Evolutionary conservation across 2,113 vertebrate genomes (phyloP).

Genomic region (Ailuropoda melanoleuca): DNA sequence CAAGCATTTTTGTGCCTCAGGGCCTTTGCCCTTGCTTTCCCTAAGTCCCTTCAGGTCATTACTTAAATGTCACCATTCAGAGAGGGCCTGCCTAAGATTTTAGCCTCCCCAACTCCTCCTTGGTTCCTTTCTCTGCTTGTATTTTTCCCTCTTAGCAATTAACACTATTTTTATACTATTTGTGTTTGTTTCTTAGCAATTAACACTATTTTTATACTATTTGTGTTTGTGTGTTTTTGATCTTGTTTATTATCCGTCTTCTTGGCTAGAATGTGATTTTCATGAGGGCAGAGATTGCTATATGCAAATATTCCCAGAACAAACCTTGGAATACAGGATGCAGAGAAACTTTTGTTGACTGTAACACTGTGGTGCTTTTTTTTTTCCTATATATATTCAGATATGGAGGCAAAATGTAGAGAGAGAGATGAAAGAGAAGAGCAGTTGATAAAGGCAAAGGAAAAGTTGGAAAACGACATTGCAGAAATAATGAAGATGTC

Average conservation of each 20-base stretch:
- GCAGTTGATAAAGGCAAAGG: conserved; percentile 90
- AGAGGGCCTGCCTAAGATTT: not conserved
- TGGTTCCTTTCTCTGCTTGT: not conserved
- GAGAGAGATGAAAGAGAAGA: conserved; percentile 89
- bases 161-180: not conserved
- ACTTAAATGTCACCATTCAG: not conserved
- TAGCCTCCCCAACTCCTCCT: not conserved
- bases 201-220: not conserved
- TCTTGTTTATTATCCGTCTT: not conserved
- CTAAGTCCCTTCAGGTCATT: not conserved
- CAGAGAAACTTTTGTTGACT: not conserved
- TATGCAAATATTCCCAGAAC: not conserved
- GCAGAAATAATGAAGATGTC: conserved; percentile 95
- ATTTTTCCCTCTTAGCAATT: not conserved
- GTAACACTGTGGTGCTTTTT: not conserved
- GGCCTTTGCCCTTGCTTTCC: not conserved
- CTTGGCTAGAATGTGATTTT: not conserved
- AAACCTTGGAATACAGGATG: not conserved
- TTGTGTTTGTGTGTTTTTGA: no score
- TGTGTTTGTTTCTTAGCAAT: not conserved
- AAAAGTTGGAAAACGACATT: conserved; percentile 93
- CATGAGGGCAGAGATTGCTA: not conserved
- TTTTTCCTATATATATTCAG: conserved; percentile 79
- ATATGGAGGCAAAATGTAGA: conserved; percentile 90
- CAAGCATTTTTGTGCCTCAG: not conserved